Base-by-base conservation (phyloP, 2,888 invertebrate genomes). In the Ochropacha duplaris region DNA sequence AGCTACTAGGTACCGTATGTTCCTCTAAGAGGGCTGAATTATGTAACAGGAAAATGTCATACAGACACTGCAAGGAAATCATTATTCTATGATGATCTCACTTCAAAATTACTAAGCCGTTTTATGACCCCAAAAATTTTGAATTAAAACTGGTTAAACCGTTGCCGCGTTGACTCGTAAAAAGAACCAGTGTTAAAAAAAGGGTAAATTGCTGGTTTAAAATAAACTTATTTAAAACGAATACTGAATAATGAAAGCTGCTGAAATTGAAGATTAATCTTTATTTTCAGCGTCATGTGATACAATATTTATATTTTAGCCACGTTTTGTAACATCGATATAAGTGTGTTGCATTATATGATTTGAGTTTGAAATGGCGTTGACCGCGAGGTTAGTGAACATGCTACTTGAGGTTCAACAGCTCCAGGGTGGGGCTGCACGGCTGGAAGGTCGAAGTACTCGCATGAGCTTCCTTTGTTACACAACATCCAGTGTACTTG, bases 381-480 rank as follows among this genome's bases (percentile, higher is more conserved):
- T 74, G 81, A 83, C 79, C 80, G 80, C 76, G 79, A 79, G 87
- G 82, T 86, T 78, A 81, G 72, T 80, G 81, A 74, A 82, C 81
- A 76, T 72, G 65, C 66, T 59, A 57, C 61, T 61, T 64, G 64
- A 72, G 74, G 83, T 87, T 87, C 83, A 86, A 80, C 75, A 71
- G 72, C 81, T 74, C 72, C 68, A 71, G 68, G 81, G 76, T 77
- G 72, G 60, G 77, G 79, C 78, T 79, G 81, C 72, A 77, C 82
- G 90, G 88, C 78, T 79, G 81, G 73, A 77, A 82, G 90, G 88
- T 89, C 85, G 78, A 66, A 83, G 85, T 73, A 77, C 84, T 73
- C 66, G 59, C 60, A 69, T 70, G 65, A 66, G 74, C 67, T 69
- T 74, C 71, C 76, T 81, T 81, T 79, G 84, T 88, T 81, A 75